Conservation (phyloP, 2,113 vertebrate species). For the Gila orcuttii region DNA sequence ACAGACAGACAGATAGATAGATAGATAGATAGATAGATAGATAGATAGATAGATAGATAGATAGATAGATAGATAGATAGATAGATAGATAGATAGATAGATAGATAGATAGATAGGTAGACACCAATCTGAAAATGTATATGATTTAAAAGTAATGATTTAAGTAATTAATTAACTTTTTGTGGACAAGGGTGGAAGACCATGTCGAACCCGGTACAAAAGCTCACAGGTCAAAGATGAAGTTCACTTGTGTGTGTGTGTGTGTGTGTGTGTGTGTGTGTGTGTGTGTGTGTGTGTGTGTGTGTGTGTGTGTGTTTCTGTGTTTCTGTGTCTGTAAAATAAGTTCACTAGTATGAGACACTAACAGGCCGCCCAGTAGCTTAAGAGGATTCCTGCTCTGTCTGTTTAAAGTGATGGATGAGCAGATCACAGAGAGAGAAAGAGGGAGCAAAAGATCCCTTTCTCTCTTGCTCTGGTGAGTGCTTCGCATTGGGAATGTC, state of each 20-base stretch:
- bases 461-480: conserved; percentile 22
- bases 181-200: too few species aligned
- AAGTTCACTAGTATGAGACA: conserved; percentile 43
- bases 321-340: conserved; percentile 18
- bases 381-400: conserved; percentile 50
- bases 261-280: conserved; percentile 21
- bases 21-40: too few species aligned
- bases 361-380: conserved; percentile 49
- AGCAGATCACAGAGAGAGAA: conserved; percentile 29
- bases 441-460: conserved; percentile 2
- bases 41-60: neutral
- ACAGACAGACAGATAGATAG: too few species aligned
- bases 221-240: conserved; percentile 33
- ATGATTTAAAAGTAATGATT: too few species aligned
- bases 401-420: conserved; percentile 49
- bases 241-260: conserved; percentile 23
- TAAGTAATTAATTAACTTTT: too few species aligned
- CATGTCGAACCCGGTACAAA: neutral
- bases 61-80: neutral
- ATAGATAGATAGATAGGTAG: neutral
- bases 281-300: conserved; percentile 17
- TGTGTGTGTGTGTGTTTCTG: conserved; percentile 15
- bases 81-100: neutral
- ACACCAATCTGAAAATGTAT: too few species aligned
- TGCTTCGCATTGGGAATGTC: conserved; percentile 22